phyloP scores from a whole-genome alignment of 2,113 vertebrate genomes.

The Peromyscus maniculatus region DNA sequence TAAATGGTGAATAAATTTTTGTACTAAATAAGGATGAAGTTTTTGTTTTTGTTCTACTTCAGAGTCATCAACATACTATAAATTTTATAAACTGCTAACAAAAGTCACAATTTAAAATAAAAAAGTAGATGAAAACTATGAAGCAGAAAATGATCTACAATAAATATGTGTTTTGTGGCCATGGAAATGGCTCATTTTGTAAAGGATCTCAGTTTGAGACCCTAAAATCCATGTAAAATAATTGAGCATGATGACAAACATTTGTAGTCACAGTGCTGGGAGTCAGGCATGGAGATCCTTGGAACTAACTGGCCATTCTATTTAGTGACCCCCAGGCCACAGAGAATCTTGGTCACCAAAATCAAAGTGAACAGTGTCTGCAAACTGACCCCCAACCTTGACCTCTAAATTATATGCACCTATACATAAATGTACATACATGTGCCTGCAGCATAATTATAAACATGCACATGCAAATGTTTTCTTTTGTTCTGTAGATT shows the following conservation, averaged over 20 bases:
- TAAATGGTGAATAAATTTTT: background rate
- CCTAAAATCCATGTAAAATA: background rate
- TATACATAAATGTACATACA: background rate
- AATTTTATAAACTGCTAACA: background rate
- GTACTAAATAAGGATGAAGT: background rate
- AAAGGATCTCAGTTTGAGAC: background rate
- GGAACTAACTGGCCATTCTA: too few relatives aligned
- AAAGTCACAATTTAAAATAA: background rate
- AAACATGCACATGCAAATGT: background rate
- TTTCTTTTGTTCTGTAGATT: conserved; percentile 15
- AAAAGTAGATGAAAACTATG: background rate
- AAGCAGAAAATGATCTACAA: background rate
- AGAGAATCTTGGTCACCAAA: background rate
- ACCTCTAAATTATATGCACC: background rate
- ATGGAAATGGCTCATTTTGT: background rate
- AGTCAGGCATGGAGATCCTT: background rate
- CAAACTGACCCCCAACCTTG: background rate
- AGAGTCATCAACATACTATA: background rate
- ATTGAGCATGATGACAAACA: background rate
- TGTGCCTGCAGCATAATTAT: background rate
- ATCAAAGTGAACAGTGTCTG: background rate
- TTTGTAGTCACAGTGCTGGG: background rate
- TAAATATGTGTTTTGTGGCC: background rate
- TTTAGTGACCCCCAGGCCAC: background rate
- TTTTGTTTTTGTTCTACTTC: background rate